Evolutionary conservation across 1,140 invertebrate genomes (phyloP).

Genomic region (Drosophila sproati): DNA sequence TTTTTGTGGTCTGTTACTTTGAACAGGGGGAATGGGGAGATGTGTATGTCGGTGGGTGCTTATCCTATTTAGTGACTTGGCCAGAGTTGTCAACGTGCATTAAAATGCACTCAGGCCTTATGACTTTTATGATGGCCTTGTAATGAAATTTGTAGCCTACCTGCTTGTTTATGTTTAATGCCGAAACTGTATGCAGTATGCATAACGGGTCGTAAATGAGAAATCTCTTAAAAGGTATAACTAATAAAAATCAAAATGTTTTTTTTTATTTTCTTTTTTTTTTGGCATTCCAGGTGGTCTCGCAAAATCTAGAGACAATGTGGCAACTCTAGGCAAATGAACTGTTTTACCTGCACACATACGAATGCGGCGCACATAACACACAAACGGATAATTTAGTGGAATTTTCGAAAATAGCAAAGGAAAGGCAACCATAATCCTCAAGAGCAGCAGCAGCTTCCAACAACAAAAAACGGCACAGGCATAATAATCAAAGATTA

Average conservation of each 20-base stretch:
- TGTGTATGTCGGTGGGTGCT: constrained; percentile 27
- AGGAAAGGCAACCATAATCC: constrained; percentile 59
- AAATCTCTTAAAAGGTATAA: constrained; percentile 20
- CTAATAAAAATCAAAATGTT: constrained; percentile 53
- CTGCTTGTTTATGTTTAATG: constrained; percentile 45
- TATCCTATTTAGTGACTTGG: constrained; percentile 51
- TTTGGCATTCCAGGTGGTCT: constrained; percentile 74
- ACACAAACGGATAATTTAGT: constrained; percentile 75
- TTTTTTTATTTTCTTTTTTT: constrained; percentile 20
- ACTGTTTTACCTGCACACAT: constrained; percentile 76
- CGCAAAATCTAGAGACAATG: constrained; percentile 12
- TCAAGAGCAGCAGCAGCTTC: constrained; percentile 49
- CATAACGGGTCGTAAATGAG: constrained; percentile 24
- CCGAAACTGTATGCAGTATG: not conserved
- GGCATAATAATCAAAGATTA: constrained; percentile 81
- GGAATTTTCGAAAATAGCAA: constrained; percentile 81
- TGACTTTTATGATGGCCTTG: constrained; percentile 51
- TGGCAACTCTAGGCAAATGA: constrained; percentile 78
- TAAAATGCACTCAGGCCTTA: constrained; percentile 12
- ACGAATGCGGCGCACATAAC: constrained; percentile 24
- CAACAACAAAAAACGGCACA: constrained; percentile 40
- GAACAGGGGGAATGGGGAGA: not conserved
- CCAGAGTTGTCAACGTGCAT: constrained; percentile 53
- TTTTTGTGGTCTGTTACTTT: constrained; percentile 17
- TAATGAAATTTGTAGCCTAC: constrained; percentile 8